Conservation (phyloP, 2,113 vertebrate species). For the Oriolus oriolus region DNA sequence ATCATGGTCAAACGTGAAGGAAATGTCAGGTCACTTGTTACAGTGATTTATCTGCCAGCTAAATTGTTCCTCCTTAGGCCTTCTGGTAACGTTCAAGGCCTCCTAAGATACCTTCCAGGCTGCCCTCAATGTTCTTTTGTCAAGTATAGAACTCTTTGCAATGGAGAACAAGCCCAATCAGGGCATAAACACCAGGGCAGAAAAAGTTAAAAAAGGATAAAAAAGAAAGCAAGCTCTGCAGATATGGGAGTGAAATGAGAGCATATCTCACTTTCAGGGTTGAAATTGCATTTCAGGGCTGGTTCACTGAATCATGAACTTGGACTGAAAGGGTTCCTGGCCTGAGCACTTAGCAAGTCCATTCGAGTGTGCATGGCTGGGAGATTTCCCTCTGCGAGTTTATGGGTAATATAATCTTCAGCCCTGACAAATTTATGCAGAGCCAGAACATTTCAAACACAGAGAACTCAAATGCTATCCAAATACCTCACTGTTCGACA, state of each 20-base stretch:
- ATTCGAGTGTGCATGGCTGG: neutral
- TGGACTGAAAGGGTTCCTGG: neutral
- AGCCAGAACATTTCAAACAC: conserved; percentile 1
- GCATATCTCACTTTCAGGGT: neutral
- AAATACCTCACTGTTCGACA: neutral
- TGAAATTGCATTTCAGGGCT: neutral
- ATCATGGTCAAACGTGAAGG: neutral
- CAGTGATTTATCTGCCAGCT: neutral
- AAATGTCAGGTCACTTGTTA: conserved; percentile 24
- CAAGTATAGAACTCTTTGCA: neutral
- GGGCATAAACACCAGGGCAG: neutral
- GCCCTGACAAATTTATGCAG: conserved; percentile 29
- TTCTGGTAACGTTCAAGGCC: neutral
- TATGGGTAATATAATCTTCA: neutral
- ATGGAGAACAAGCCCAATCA: neutral
- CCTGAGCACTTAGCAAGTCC: neutral
- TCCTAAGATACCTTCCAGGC: neutral
- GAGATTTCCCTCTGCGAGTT: neutral
- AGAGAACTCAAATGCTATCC: neutral
- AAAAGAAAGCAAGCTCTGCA: neutral
- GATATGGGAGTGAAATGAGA: neutral
- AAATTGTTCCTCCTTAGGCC: neutral
- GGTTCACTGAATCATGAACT: neutral
- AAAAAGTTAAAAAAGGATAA: neutral
- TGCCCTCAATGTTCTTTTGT: neutral